Conservation (phyloP, 2,888 invertebrate species). For the Formica aserva region DNA sequence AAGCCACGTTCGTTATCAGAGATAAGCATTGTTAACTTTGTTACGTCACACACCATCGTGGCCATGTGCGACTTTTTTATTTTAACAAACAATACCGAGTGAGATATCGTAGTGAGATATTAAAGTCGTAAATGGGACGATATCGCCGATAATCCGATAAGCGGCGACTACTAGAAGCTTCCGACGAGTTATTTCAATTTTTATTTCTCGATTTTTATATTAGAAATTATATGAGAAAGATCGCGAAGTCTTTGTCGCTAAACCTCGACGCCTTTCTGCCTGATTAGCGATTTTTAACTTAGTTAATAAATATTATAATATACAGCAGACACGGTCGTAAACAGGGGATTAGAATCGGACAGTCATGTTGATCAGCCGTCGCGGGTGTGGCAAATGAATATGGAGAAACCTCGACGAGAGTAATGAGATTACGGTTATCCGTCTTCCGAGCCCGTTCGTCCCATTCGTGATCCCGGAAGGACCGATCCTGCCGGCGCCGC, state of each 20-base stretch:
- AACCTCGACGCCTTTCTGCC: background rate
- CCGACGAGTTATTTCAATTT: constrained; percentile 6
- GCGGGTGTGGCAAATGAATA: constrained; percentile 29
- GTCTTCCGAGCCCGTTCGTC: constrained; percentile 31
- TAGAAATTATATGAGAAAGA: background rate
- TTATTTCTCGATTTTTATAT: background rate
- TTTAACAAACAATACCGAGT: constrained; percentile 26
- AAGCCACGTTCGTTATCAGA: constrained; percentile 62
- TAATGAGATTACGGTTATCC: constrained; percentile 48
- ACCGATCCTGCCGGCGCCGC: background rate
- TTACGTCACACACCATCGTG: constrained; percentile 4
- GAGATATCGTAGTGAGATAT: constrained; percentile 17
- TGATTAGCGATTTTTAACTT: background rate
- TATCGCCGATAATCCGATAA: constrained; percentile 22
- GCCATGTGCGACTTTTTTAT: background rate
- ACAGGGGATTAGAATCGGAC: constrained; percentile 22
- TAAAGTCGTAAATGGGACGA: background rate
- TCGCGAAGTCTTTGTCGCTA: background rate
- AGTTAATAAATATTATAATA: constrained; percentile 1
- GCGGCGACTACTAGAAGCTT: background rate
- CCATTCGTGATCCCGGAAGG: constrained; percentile 46
- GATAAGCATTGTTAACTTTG: constrained; percentile 53
- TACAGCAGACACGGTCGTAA: background rate
- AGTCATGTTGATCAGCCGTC: constrained; percentile 17
- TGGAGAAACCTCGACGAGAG: constrained; percentile 19